phyloP scores from a whole-genome alignment of 2,113 vertebrate genomes.

The Pseudonaja textilis region DNA sequence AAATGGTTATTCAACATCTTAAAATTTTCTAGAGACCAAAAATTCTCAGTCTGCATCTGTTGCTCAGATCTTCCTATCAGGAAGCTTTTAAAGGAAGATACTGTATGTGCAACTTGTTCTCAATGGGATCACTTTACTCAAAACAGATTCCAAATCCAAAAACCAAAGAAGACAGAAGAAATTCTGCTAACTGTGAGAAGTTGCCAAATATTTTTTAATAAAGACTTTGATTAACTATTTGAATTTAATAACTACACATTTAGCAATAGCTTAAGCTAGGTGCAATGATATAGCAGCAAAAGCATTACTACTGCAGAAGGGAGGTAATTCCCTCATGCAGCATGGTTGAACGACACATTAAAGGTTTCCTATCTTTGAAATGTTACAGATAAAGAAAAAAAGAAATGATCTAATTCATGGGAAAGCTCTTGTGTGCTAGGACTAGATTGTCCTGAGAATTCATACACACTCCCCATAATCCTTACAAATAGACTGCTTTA shows the following conservation, averaged over 20 bases:
- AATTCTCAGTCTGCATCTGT: neutral
- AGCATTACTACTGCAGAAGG: neutral
- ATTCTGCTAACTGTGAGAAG: neutral
- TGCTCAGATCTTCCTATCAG: neutral
- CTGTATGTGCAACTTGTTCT: neutral
- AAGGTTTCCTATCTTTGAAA: neutral
- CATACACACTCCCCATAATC: neutral
- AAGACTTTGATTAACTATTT: neutral
- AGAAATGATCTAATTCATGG: neutral
- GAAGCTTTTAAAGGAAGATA: neutral
- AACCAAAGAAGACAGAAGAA: neutral
- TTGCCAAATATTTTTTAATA: neutral
- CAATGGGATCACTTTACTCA: neutral
- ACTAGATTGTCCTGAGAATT: neutral
- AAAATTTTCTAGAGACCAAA: neutral
- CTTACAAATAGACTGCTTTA: neutral
- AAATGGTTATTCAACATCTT: neutral
- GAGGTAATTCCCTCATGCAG: neutral
- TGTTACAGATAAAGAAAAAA: neutral
- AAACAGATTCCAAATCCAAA: neutral
- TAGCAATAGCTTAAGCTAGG: neutral
- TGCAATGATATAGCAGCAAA: neutral
- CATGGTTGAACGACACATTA: neutral
- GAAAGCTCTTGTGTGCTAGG: neutral
- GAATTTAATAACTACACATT: neutral